Evolutionary conservation across 1,140 invertebrate species (phyloP), one percentile per base, ranked within the genome.

Genomic region (Helicoverpa armigera): DNA sequence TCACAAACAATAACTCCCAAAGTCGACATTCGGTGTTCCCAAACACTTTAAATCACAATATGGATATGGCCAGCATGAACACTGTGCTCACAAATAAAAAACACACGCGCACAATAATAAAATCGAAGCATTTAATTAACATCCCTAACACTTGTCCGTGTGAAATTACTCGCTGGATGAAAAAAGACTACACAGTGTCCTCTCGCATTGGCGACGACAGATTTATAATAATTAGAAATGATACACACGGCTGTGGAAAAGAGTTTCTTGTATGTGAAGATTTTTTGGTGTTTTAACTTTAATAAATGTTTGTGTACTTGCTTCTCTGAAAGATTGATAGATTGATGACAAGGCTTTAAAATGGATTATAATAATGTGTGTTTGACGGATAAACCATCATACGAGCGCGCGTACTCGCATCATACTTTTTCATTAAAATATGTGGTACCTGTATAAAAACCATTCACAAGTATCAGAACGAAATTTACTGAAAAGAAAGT

Each of bases 221-320:
- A 93, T 94, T 93, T 93, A 90, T 90, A 92, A 93, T 94, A 94
- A 94, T 93, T 92, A 94, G 90, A 85, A 81, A 81, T 14, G 56
- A 84, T 83, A 94, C 89, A 89, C 84, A 94, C 67, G 12, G 11
- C 7, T 7, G 12, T 11, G 1, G 1, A 0, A 16, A 16, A 18
- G 43, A n/a, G 63, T 16, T 50, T 43, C 31, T 16, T 10, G 48
- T 18, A 50, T 67, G 18, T 50, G 35, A 12, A 12, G 18, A 48
- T 67, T 48, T n/a, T n/a, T 35, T 11, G 11, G 4, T 2, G 35
- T 7, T 43, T 43, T 43, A 7, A 43, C 11, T 16, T 58, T 58
- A 1, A 58, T 7, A n/a, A 43, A 43, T 9, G 5, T 1, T 43
- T 9, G 5, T 43, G 35, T 43, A 9, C 9, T 43, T 9, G 9